Evolutionary conservation across 2,888 invertebrate genomes (phyloP).

Genomic region (Ametastegia equiseti): DNA sequence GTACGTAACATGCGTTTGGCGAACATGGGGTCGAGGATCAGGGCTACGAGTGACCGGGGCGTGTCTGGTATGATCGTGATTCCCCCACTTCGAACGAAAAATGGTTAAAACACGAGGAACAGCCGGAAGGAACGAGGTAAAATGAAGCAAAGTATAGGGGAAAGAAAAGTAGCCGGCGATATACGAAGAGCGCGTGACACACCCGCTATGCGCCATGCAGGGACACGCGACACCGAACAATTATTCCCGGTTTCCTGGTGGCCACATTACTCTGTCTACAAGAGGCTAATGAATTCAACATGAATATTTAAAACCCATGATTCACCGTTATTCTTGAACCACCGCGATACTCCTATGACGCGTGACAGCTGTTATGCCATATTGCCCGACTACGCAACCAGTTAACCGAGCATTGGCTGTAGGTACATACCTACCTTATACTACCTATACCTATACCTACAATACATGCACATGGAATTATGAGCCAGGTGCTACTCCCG

Average conservation of each 20-base stretch:
- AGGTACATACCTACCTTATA: too few species aligned
- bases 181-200: constrained; percentile 10
- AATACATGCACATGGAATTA: neutral
- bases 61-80: neutral
- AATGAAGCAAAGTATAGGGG: neutral
- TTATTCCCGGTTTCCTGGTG: constrained; percentile 33
- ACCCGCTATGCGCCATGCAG: constrained; percentile 4
- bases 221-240: constrained; percentile 33
- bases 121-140: neutral
- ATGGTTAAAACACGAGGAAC: neutral
- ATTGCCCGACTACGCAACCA: neutral
- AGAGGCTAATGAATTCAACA: constrained; percentile 47
- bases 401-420: neutral
- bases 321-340: constrained; percentile 56
- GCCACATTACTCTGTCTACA: too few species aligned
- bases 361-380: constrained; percentile 29
- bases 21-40: neutral
- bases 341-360: neutral
- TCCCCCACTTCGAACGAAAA: neutral
- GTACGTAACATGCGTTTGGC: too few species aligned
- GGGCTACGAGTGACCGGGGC: neutral
- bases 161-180: neutral
- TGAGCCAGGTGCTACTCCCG: neutral
- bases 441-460: neutral
- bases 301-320: constrained; percentile 58